A percentile compares a stretch with the other conserved stretches of the same genome.
Conservation (phyloP, 2,113 vertebrate genomes). For the Grallaria varia region DNA sequence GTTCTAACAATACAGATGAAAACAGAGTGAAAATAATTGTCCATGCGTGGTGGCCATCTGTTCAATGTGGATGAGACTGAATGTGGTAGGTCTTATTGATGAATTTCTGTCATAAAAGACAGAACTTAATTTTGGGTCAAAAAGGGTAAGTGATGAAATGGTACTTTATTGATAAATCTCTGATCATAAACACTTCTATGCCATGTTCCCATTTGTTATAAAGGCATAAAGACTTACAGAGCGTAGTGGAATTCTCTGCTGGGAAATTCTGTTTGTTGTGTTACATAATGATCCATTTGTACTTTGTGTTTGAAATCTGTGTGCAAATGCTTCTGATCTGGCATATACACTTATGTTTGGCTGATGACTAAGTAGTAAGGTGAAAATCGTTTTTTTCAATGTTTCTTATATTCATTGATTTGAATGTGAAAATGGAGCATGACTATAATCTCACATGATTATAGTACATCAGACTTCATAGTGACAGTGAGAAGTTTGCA, state of each 20-base stretch:
- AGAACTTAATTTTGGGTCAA: neutral
- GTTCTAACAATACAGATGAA: neutral
- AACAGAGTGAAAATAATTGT: neutral
- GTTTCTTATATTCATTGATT: neutral
- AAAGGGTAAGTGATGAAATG: neutral
- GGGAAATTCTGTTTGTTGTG: neutral
- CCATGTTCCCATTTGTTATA: neutral
- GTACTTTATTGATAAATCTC: neutral
- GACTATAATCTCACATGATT: accelerated
- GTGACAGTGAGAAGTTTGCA: neutral
- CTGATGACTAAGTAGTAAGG: neutral
- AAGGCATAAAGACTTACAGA: neutral
- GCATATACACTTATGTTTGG: neutral
- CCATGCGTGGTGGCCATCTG: neutral
- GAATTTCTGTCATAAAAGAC: neutral
- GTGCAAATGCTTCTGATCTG: neutral
- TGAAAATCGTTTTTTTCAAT: neutral
- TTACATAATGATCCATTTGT: neutral
- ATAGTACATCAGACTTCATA: neutral
- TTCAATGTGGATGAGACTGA: neutral
- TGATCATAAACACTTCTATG: neutral
- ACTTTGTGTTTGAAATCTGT: neutral
- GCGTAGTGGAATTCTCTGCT: neutral
- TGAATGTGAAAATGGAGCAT: neutral
- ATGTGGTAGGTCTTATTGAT: neutral